A percentile compares a stretch with the other conserved stretches of the same genome.
Conservation (phyloP, 2,888 invertebrate genomes). For the Drosophila neoperkinsi region DNA sequence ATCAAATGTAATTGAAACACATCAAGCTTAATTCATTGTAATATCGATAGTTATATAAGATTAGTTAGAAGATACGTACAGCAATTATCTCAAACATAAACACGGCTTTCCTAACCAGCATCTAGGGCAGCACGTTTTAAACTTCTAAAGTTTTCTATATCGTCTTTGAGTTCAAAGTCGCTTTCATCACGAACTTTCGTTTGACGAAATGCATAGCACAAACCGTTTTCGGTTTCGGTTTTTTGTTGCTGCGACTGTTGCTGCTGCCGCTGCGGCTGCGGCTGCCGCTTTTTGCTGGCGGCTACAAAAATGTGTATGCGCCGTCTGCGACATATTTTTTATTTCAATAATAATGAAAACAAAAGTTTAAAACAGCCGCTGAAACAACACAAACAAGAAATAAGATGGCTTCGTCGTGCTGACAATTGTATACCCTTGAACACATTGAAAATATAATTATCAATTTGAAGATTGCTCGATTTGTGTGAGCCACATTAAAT, state of each 20-base stretch:
- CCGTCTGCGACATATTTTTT: slow-evolving; percentile 37
- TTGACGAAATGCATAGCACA: slow-evolving; percentile 42
- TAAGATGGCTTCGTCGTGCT: not conserved
- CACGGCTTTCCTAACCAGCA: not conserved
- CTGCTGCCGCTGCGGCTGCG: slow-evolving; percentile 4
- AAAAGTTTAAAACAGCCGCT: slow-evolving; percentile 67
- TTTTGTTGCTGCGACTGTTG: slow-evolving; percentile 8
- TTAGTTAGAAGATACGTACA: slow-evolving; percentile 6
- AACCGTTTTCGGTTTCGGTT: slow-evolving; percentile 25
- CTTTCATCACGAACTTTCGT: slow-evolving; percentile 73
- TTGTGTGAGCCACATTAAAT: not conserved
- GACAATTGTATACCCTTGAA: not conserved
- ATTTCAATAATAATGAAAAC: slow-evolving; percentile 75
- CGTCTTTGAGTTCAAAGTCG: slow-evolving; percentile 23
- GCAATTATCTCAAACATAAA: not conserved
- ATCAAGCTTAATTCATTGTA: not conserved
- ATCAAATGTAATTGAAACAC: slow-evolving; percentile 18
- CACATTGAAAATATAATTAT: not conserved
- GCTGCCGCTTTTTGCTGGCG: slow-evolving; percentile 48
- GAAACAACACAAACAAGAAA: slow-evolving; percentile 22
- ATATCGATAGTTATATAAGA: slow-evolving; percentile 5
- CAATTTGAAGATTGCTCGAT: not conserved
- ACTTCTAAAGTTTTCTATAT: slow-evolving; percentile 19
- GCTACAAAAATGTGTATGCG: slow-evolving; percentile 62
- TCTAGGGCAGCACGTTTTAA: not conserved